Evolutionary conservation across 2,888 invertebrate genomes (phyloP).

Genomic region (Cataglyphis rosenhaueri): DNA sequence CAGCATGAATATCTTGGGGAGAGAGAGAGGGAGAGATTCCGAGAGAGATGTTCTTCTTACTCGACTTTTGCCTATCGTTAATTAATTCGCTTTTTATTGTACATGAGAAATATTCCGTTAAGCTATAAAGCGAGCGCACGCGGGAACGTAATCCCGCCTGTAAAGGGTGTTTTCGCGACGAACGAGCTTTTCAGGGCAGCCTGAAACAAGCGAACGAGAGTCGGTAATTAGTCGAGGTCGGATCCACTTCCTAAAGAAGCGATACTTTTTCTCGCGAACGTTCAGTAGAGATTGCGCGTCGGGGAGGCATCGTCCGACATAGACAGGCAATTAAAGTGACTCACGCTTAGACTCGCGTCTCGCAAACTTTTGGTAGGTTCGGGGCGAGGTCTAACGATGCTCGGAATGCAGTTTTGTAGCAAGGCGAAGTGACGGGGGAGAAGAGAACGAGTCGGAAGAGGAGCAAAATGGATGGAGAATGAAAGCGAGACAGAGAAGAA

Average conservation of each 20-base stretch:
- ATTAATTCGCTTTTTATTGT: slow-evolving; percentile 35
- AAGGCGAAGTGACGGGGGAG: slow-evolving; percentile 51
- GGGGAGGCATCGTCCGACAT: slow-evolving; percentile 52
- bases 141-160: slow-evolving; percentile 32
- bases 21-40: background rate
- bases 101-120: background rate
- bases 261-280: slow-evolving; percentile 51
- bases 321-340: slow-evolving; percentile 79
- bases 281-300: slow-evolving; percentile 44
- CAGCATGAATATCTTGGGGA: background rate
- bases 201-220: slow-evolving; percentile 18
- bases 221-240: slow-evolving; percentile 54
- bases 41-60: background rate
- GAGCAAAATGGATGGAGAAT: slow-evolving; percentile 28
- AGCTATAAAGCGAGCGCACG: slow-evolving; percentile 10
- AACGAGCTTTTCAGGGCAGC: slow-evolving; percentile 22
- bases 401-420: slow-evolving; percentile 81
- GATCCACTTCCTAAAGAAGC: slow-evolving; percentile 56
- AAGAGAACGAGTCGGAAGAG: slow-evolving; percentile 50
- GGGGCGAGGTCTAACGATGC: slow-evolving; percentile 75
- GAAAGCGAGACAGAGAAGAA: slow-evolving; percentile 60
- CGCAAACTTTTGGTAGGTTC: slow-evolving; percentile 67
- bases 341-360: slow-evolving; percentile 72
- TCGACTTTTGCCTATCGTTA: background rate
- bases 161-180: slow-evolving; percentile 47